A percentile compares a stretch with the other conserved stretches of the same genome.
These are phyloP conservation scores for Drosophila suzukii DNA, from an alignment of 1,140 invertebrate genomes.

Conservation along the genomic window DNA sequence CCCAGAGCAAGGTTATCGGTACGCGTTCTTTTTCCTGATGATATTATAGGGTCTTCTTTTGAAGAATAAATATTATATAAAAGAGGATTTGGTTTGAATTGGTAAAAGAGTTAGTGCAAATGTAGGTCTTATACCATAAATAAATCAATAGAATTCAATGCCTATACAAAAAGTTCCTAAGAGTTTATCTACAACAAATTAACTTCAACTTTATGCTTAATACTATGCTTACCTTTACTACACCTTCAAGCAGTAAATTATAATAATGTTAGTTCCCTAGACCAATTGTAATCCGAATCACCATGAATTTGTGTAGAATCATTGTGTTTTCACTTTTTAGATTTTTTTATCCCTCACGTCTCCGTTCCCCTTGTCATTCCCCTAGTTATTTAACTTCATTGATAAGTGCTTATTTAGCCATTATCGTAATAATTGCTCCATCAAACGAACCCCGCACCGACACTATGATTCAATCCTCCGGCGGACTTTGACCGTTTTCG, in stretches of 20 bases:
- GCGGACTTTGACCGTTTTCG: constrained; percentile 58
- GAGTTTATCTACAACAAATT: too few relatives aligned
- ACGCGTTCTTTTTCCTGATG: background rate
- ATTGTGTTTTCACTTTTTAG: background rate
- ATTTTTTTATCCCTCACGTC: background rate
- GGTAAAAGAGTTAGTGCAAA: too few relatives aligned
- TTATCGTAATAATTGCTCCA: constrained; percentile 65
- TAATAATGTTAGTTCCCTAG: background rate
- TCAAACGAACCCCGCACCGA: constrained; percentile 21
- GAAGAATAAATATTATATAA: too few relatives aligned
- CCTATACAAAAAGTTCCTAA: too few relatives aligned
- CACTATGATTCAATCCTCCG: constrained; percentile 46
- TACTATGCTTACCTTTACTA: background rate
- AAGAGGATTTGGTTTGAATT: too few relatives aligned
- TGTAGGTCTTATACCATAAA: too few relatives aligned
- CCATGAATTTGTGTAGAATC: background rate
- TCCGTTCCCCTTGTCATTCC: constrained; percentile 6
- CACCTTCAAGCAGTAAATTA: background rate
- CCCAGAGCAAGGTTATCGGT: constrained; percentile 1
- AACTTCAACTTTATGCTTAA: too few relatives aligned
- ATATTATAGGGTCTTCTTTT: background rate
- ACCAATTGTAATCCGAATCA: background rate
- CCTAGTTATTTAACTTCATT: constrained; percentile 9
- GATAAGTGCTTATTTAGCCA: constrained; percentile 54
- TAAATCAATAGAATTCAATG: too few relatives aligned